Evolutionary conservation across 2,888 invertebrate species (phyloP).

Genomic region (Catocala fraxini): DNA sequence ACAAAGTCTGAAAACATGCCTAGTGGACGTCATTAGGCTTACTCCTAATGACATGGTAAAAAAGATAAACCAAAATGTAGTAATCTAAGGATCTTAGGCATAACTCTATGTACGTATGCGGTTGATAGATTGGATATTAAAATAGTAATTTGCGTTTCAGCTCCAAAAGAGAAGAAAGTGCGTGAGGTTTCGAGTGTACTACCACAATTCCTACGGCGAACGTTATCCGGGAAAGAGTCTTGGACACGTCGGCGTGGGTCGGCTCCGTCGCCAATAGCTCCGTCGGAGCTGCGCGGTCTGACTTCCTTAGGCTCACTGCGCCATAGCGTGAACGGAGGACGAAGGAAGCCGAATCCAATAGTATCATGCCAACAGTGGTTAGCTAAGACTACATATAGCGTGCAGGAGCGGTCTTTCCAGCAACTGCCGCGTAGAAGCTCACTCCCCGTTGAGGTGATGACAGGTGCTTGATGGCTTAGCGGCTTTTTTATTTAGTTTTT

Average conservation of each 20-base stretch:
- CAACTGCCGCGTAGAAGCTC: conserved; percentile 71
- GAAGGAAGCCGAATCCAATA: conserved; percentile 60
- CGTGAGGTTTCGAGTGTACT: conserved; percentile 61
- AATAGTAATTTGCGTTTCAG: conserved; percentile 43
- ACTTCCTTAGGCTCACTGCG: conserved; percentile 53
- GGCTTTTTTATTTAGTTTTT: conserved; percentile 54
- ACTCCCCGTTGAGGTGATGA: conserved; percentile 82
- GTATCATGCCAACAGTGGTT: conserved; percentile 71
- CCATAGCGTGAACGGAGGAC: conserved; percentile 64
- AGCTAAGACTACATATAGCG: conserved; percentile 56
- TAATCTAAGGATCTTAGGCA: too few species aligned
- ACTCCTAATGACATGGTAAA: too few species aligned
- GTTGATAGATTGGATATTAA: too few species aligned
- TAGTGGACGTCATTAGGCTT: too few species aligned
- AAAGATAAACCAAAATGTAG: too few species aligned
- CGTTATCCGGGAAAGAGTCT: conserved; percentile 63
- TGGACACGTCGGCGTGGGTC: conserved; percentile 72
- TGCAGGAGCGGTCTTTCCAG: conserved; percentile 54
- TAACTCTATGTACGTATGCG: too few species aligned
- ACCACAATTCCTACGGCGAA: conserved; percentile 65
- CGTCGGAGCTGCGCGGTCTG: conserved; percentile 63
- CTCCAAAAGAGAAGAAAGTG: conserved; percentile 66
- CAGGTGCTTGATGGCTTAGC: conserved; percentile 69
- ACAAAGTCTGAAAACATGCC: too few species aligned
- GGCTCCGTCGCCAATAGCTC: conserved; percentile 68